These are phyloP conservation scores for Pegoplata infirma DNA, from an alignment of 2,888 invertebrate species.

Conservation along the genomic window DNA sequence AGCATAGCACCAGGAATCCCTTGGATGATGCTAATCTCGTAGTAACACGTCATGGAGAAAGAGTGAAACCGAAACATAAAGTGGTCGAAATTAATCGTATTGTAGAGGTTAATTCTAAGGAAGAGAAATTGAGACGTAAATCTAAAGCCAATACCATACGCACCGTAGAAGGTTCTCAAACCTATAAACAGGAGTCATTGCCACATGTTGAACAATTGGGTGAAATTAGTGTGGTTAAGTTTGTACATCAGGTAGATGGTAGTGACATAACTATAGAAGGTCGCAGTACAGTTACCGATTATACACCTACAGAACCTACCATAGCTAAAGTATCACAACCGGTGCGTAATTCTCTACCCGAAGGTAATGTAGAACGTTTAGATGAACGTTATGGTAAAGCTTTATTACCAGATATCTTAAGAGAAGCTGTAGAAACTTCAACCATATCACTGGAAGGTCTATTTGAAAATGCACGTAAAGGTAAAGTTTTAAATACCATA, in stretches of 20 bases:
- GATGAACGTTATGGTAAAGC: constrained; percentile 70
- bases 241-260: constrained; percentile 82
- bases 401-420: constrained; percentile 74
- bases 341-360: constrained; percentile 70
- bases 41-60: constrained; percentile 56
- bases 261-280: constrained; percentile 75
- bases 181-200: constrained; percentile 81
- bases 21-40: constrained; percentile 38
- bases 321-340: constrained; percentile 64
- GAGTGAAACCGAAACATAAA: constrained; percentile 78
- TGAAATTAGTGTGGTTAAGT: constrained; percentile 84
- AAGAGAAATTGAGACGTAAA: constrained; percentile 81
- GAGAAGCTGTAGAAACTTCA: constrained; percentile 80
- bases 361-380: constrained; percentile 23
- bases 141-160: constrained; percentile 77
- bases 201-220: constrained; percentile 84
- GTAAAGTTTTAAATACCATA: constrained; percentile 69
- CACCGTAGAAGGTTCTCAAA: constrained; percentile 79
- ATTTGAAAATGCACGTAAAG: constrained; percentile 80
- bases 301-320: constrained; percentile 74
- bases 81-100: constrained; percentile 85
- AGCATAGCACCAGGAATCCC: constrained; percentile 66
- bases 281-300: constrained; percentile 77
- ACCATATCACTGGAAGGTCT: constrained; percentile 84
- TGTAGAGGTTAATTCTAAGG: constrained; percentile 84